Conservation (phyloP, 2,888 invertebrate genomes). For the Pherbina coryleti region DNA sequence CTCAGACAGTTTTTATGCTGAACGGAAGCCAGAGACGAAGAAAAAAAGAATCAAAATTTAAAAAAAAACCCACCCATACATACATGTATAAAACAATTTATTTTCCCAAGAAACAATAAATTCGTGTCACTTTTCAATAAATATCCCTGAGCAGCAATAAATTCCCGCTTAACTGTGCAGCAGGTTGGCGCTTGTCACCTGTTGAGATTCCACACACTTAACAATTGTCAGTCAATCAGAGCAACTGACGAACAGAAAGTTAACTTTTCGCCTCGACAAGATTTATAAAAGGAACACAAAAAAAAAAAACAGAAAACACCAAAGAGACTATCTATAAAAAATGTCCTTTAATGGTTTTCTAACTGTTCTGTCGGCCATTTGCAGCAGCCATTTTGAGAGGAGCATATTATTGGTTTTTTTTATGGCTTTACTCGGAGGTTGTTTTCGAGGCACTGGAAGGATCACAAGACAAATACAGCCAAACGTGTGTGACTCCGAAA, state of each 20-base stretch:
- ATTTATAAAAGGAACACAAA: no score
- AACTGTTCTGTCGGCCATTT: constrained; percentile 3
- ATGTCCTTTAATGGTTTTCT: constrained; percentile 1
- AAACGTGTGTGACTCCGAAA: background rate
- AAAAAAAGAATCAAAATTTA: no score
- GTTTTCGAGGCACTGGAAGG: background rate
- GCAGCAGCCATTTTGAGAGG: constrained; percentile 10
- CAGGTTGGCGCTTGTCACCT: background rate
- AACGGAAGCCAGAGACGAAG: no score
- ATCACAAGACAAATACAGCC: background rate
- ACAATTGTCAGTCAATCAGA: background rate
- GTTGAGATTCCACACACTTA: background rate
- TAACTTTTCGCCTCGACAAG: background rate
- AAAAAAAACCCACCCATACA: no score
- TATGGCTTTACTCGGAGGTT: no score
- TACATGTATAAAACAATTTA: no score
- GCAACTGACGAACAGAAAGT: background rate
- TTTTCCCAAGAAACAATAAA: no score
- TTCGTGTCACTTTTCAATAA: background rate
- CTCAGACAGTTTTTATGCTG: no score
- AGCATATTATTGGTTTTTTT: background rate
- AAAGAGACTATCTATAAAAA: background rate
- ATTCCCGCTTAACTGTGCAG: background rate
- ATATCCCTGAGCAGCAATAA: background rate
- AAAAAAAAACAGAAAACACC: no score